phyloP scores from a whole-genome alignment of 1,140 invertebrate genomes.

The Aphaenogaster ashmeadi region DNA sequence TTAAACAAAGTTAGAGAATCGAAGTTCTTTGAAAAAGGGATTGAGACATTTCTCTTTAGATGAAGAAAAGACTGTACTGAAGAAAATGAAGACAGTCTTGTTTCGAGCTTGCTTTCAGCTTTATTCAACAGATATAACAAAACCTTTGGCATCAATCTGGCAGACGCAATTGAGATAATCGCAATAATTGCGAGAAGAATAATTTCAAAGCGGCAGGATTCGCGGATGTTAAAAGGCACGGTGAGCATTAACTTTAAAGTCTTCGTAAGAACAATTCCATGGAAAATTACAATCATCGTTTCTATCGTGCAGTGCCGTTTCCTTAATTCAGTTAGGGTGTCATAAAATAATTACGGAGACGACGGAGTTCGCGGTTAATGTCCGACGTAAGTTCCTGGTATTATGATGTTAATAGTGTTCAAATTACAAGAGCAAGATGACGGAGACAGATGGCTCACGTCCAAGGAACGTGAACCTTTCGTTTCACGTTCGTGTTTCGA shows the following conservation, averaged over 20 bases:
- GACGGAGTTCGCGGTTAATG: not conserved
- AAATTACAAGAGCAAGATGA: not conserved
- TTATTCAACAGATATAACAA: not conserved
- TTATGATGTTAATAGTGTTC: not conserved
- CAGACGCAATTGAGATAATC: not conserved
- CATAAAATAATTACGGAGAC: slow-evolving; percentile 13
- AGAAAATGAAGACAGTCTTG: no score
- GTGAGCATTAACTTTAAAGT: not conserved
- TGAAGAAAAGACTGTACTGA: not conserved
- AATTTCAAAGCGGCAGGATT: not conserved
- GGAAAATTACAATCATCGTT: slow-evolving; percentile 5
- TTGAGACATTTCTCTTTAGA: not conserved
- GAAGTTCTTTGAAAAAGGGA: not conserved
- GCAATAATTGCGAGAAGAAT: not conserved
- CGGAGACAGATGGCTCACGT: slow-evolving; percentile 22
- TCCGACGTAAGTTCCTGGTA: not conserved
- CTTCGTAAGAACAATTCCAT: not conserved
- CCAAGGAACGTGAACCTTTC: not conserved
- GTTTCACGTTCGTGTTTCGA: not conserved
- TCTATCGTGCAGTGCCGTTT: not conserved
- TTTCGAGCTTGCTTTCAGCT: not conserved
- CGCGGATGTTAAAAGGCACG: not conserved
- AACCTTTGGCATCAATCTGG: not conserved
- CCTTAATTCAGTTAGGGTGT: not conserved
- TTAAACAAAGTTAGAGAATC: not conserved